These are phyloP conservation scores for Euleptes europaea DNA, from an alignment of 2,113 vertebrate genomes.

Conservation along the genomic window DNA sequence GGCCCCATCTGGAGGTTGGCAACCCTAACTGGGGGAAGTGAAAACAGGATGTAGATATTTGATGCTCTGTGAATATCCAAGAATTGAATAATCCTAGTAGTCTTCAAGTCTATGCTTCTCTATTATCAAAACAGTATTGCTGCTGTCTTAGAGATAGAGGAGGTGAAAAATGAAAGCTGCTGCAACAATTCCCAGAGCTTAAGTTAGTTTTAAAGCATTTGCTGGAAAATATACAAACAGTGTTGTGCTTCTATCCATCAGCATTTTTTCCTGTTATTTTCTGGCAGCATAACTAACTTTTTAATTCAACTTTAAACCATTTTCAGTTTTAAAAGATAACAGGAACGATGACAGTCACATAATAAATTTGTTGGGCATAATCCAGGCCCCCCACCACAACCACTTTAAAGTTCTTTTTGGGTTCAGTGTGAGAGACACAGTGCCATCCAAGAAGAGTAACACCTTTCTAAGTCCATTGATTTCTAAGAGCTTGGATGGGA, in stretches of 20 bases:
- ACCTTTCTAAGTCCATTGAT: no score
- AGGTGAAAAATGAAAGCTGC: not conserved
- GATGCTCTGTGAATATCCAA: not conserved
- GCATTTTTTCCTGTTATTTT: not conserved
- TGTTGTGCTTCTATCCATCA: not conserved
- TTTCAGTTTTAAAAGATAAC: slow-evolving; percentile 1
- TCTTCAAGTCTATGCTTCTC: not conserved
- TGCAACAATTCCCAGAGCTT: not conserved
- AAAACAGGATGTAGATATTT: not conserved
- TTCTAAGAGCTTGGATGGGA: no score
- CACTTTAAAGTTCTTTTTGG: not conserved
- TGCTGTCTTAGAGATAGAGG: not conserved
- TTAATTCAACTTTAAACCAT: not conserved
- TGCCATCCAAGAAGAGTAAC: no score
- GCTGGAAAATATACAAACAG: slow-evolving; percentile 15
- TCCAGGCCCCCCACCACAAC: not conserved
- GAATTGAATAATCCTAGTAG: not conserved
- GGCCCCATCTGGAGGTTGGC: no score
- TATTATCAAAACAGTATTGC: not conserved
- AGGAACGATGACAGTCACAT: not conserved
- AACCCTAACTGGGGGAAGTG: not conserved
- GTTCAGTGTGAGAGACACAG: no score
- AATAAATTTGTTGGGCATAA: not conserved
- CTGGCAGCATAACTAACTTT: not conserved
- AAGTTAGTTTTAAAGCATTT: not conserved